Evolutionary conservation across 2,888 invertebrate species (phyloP).

Genomic region (Antitype chi): DNA sequence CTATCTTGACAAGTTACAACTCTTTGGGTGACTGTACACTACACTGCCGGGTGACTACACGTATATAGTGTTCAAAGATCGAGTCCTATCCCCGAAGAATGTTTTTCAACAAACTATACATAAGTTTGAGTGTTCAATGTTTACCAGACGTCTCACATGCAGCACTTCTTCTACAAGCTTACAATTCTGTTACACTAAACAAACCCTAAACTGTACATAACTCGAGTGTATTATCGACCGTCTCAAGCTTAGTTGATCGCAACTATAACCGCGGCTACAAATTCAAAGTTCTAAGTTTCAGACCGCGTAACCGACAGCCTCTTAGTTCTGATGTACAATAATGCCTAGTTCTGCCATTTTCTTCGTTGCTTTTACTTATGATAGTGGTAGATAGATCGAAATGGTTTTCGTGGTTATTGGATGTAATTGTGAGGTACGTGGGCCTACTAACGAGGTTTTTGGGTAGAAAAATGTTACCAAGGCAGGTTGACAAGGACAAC

Average conservation of each 20-base stretch:
- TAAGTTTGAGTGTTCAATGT: background rate
- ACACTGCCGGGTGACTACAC: too few relatives aligned
- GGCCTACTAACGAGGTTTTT: background rate
- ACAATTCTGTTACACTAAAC: background rate
- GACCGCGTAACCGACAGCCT: conserved; percentile 40
- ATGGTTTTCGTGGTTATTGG: background rate
- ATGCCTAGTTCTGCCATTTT: conserved; percentile 18
- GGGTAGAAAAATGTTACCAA: too few relatives aligned
- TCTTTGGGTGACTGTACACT: too few relatives aligned
- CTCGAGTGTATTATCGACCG: conserved; percentile 45
- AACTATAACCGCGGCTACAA: conserved; percentile 28
- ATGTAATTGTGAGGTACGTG: background rate
- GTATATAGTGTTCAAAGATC: too few relatives aligned
- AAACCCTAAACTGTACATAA: conserved; percentile 35
- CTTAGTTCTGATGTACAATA: conserved; percentile 36
- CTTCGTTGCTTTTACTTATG: background rate
- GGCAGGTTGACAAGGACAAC: too few relatives aligned
- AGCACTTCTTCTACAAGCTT: background rate
- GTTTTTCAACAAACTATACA: too few relatives aligned
- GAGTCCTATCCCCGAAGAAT: too few relatives aligned
- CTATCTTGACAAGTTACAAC: too few relatives aligned
- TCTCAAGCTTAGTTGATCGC: conserved; percentile 42
- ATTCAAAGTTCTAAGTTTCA: conserved; percentile 47
- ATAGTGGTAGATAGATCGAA: background rate
- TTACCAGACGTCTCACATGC: background rate